phyloP scores from a whole-genome alignment of 2,113 vertebrate genomes.

The Pogonocichla stellata region DNA sequence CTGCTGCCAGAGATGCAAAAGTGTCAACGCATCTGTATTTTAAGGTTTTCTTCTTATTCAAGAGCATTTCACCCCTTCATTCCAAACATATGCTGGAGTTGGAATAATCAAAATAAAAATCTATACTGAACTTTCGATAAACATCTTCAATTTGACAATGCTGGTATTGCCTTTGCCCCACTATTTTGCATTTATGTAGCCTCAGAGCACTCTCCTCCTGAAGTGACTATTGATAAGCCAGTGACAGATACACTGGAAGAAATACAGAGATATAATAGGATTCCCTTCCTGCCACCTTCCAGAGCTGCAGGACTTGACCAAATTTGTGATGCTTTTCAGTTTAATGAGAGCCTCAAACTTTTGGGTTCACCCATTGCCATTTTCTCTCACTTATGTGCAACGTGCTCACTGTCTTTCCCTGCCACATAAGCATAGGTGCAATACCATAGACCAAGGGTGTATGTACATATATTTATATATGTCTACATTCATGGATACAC shows the following conservation, averaged over 20 bases:
- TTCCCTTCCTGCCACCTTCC: background rate
- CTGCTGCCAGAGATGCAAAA: background rate
- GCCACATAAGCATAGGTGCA: background rate
- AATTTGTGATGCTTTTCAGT: background rate
- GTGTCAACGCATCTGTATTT: background rate
- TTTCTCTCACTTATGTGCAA: background rate
- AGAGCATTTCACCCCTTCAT: background rate
- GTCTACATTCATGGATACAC: background rate
- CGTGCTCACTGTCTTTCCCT: fast-evolving
- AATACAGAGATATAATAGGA: background rate
- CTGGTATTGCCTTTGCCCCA: background rate
- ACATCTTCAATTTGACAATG: background rate
- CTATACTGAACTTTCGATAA: background rate
- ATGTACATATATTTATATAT: background rate
- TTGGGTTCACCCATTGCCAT: background rate
- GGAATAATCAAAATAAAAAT: constrained; percentile 2
- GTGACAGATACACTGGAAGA: background rate
- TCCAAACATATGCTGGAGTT: background rate
- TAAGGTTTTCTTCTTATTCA: background rate
- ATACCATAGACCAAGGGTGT: background rate
- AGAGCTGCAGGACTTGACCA: background rate
- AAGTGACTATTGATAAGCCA: background rate
- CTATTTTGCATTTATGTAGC: constrained; percentile 1
- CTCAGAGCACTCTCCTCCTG: background rate
- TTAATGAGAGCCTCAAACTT: background rate